phyloP scores from a whole-genome alignment of 2,797 vertebrate genomes.

The Enteromius mattozi region DNA sequence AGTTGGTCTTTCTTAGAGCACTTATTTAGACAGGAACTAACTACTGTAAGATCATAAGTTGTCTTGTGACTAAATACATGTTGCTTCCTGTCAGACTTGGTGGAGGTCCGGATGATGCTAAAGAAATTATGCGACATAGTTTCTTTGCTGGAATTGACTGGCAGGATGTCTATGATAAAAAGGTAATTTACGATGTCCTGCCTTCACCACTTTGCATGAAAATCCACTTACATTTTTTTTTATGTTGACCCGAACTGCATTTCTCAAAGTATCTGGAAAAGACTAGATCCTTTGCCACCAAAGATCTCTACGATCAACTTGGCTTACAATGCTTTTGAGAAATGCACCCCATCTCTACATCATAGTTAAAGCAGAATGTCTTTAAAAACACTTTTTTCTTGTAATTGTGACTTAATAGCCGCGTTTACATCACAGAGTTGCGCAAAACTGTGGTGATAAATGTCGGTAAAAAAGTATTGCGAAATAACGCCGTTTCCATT shows the following conservation, averaged over 20 bases:
- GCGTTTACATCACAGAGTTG: too few relatives aligned
- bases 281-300: not conserved
- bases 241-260: not conserved
- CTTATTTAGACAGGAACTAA: not conserved
- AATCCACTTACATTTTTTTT: not conserved
- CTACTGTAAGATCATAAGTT: not conserved
- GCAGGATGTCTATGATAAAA: conserved; percentile 98
- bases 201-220: not conserved
- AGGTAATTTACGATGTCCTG: conserved; percentile 76
- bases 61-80: not conserved
- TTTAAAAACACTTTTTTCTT: not conserved
- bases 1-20: not conserved
- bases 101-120: conserved; percentile 95
- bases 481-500: too few relatives aligned
- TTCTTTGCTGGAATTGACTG: conserved; percentile 95
- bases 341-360: not conserved
- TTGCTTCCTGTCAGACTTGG: conserved; percentile 82
- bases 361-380: not conserved
- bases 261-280: not conserved
- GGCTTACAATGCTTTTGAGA: not conserved
- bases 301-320: not conserved
- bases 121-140: conserved; percentile 98
- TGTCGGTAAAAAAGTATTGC: too few relatives aligned
- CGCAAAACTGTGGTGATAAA: too few relatives aligned
- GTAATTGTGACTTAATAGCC: not conserved